Base-by-base conservation (phyloP, 2,888 invertebrate genomes). In the Philereme transversata region DNA sequence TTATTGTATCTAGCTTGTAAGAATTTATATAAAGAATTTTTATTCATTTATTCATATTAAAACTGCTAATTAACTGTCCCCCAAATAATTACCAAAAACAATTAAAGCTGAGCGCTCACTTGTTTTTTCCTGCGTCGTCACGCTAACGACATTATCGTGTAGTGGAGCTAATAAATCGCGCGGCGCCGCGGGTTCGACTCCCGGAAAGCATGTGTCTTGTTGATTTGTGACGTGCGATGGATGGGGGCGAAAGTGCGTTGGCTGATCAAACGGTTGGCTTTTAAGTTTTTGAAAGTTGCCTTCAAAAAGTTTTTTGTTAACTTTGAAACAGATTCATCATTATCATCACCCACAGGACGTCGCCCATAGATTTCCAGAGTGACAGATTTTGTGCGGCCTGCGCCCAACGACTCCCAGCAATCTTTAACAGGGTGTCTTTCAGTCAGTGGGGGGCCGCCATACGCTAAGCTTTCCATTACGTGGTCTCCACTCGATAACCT, bases 141-240 rank as follows among this genome's bases (percentile, higher is more conserved):
- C 74, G 57, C 77, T 86, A 84, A 87, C 81, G 79, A 70, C 63
- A 78, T 84, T 81, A 83, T 74, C 80, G 73, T 84, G 84, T 83
- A 79, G 79, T 73, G 76, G 73, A 74, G 82, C 81, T 83, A 86
- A 90, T 89, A 87, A 86, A 87, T 86, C 81, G 80, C 75, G 69
- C 79, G 79, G 77, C 79, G 80, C 84, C 86, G 86, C 74, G 77
- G 80, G 82, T 84, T 85, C 79, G 82, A 77, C 73, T 74, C 83
- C 81, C 78, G 89, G 90, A 90, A 90, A 82, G 77, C 88, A 87
- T 90, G 84, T 79, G 86, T 90, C 90, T 88, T 84, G 82, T 77
- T 90, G 90, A 90, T 90, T 90, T 90, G 90, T 87, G 90, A 87
- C 81, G 84, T 82, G 80, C 63, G 75, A 75, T 82, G 81, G 88